Evolutionary conservation across 1,140 invertebrate species (phyloP), one percentile per base, ranked within the genome.

Genomic region (Palaemon carinicauda): DNA sequence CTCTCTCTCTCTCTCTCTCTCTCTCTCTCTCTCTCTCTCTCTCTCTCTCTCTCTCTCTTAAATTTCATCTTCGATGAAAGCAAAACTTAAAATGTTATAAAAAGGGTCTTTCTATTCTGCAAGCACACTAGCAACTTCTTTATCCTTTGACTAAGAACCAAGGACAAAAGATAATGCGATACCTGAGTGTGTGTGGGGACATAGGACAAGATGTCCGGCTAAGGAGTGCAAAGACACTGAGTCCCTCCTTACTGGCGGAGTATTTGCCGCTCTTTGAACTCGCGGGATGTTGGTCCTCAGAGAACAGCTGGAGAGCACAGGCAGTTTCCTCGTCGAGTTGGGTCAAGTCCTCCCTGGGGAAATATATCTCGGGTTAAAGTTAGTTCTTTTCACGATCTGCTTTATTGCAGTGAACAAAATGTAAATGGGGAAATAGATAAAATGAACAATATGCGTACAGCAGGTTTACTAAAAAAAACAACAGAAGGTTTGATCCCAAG

Each of bases 221-320:
- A 56, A 96, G 93, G n/a, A 96, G 90, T 19, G 94, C 94, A 92
- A 93, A 96, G 4, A 96, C 90, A 90, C 95, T 96, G 14, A 95
- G 92, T 0, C 95, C 95, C 91, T 96, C 95, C 90, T 94, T 94
- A 5, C 71, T 90, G 12, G 91, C 91, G 82, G 83, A 82, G 56
- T 71, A 33, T 78, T 91, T 92, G 29, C 92, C 93, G 24, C 93
- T 93, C 91, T 96, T 96, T 89, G 95, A 96, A 24, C 93, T 93
- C 87, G 95, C 95, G 10, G 96, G 96, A 91, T 97, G 96, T n/a
- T 93, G 92, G 60, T 94, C 93, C 29, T 93, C 92, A 65, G 94
- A 93, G 90, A 97, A 96, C 69, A 97, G 95, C 91, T 96, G 94
- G 14, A 97, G 91, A 17, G 94, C 94, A 82, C 93, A 93, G 90